Base-by-base conservation (phyloP, 2,797 vertebrate species). In the Arremon brunneinucha region DNA sequence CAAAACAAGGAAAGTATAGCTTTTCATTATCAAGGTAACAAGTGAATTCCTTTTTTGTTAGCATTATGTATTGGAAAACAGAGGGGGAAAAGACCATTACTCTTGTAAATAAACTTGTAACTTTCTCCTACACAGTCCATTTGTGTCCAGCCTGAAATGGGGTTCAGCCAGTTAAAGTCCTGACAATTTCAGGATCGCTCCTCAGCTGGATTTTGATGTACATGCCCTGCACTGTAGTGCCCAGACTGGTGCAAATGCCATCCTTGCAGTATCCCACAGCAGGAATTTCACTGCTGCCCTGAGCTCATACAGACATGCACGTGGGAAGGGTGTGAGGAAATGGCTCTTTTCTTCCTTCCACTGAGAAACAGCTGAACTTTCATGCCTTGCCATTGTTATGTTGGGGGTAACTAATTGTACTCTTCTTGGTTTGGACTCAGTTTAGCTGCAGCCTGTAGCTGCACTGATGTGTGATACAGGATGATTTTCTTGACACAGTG, bases 211-310 rank as follows among this genome's bases (percentile, higher is more conserved):
- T 74, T 81, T 94, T 52, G 18, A 12, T 34, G 12, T 52, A 6
- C 8, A 6, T 67, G 39, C 14, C 44, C 8, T 30, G 24, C 0
- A 0, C 4, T 28, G 12, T 17, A 65, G 27, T 64, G 53, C 28
- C 49, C 49, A 60, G 28, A n/a, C 7, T 9, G 19, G 8, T 55
- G 46, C 41, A 41, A 11, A 37, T 24, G 34, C 27, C 49, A 35
- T 53, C 12, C 1, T 2, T 77, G 26, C 14, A 44, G 5, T 27
- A 19, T 50, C 79, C 12, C 47, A 77, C 44, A 32, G 47, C 2
- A n/a, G n/a, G n/a, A n/a, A n/a, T n/a, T 72, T 89, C 47, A 14
- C 12, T 32, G 41, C 56, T 55, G 35, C 30, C 20, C 32, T 0
- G 8, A 75, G 57, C 41, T 90, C 34, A 5, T 2, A 9, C 12